Evolutionary conservation across 2,888 invertebrate species (phyloP).

Genomic region (Rhorus exstirpatorius): DNA sequence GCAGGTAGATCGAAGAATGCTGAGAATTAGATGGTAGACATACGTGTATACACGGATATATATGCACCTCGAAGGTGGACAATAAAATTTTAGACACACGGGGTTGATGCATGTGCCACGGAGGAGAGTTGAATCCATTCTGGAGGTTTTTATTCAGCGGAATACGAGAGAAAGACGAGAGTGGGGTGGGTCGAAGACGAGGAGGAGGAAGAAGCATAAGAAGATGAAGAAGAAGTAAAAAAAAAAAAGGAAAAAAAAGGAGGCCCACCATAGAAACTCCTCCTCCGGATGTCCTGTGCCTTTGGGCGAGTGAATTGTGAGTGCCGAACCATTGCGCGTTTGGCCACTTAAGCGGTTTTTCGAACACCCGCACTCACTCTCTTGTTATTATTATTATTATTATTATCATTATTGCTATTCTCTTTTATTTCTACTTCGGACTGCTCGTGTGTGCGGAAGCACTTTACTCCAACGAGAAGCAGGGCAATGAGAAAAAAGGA

Average conservation of each 20-base stretch:
- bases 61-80: conserved; percentile 55
- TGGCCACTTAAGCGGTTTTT: conserved; percentile 79
- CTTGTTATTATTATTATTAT: conserved; percentile 17
- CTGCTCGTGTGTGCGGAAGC: conserved; percentile 34
- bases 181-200: conserved; percentile 69
- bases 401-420: conserved; percentile 24
- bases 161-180: conserved; percentile 60
- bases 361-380: conserved; percentile 52
- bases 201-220: conserved; percentile 64
- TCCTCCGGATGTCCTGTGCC: conserved; percentile 81
- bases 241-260: conserved; percentile 69
- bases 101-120: conserved; percentile 21
- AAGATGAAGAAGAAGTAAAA: conserved; percentile 55
- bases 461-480: conserved; percentile 26
- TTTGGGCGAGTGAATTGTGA: conserved; percentile 71
- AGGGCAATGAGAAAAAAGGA: background rate
- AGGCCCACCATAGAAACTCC: conserved; percentile 80
- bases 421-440: conserved; percentile 4
- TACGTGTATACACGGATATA: conserved; percentile 27
- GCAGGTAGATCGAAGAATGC: conserved; percentile 74
- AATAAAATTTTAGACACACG: conserved; percentile 57
- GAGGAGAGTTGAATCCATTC: conserved; percentile 63
- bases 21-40: conserved; percentile 51
- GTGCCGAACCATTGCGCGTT: conserved; percentile 75
- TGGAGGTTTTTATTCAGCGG: conserved; percentile 64